Evolutionary conservation across 2,888 invertebrate genomes (phyloP), one percentile per base, ranked within the genome.

Genomic region (Euzophera pinguis): DNA sequence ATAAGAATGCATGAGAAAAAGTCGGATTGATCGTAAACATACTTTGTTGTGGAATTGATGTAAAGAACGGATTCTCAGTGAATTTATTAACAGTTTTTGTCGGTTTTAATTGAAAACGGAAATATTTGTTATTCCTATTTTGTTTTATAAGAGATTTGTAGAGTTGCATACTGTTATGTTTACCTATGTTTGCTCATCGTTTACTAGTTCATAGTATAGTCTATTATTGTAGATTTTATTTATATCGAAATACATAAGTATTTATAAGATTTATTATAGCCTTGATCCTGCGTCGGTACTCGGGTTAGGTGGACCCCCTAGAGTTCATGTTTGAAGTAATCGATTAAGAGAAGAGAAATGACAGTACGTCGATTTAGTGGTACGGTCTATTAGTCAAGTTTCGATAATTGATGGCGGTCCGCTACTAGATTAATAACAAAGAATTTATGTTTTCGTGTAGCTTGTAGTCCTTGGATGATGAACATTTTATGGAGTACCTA

Each of bases 291-390:
- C 71, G 75, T 67, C 69, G 64, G 67, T 67, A 47, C 55, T 67
- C 62, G 68, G 69, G 64, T 67, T 76, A 74, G 73, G 72, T 63
- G 72, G 86, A 83, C 86, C 89, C 87, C 89, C 89, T 84, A 81
- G 73, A 75, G 89, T 60, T 84, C 70, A 78, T 80, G 82, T 84
- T 85, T 85, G 78, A 84, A 87, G 77, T 87, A 84, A 88, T 89
- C 88, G 87, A 87, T 87, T 86, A 84, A 78, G 75, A 81, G 78
- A 86, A 85, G 89, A 90, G 88, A 88, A 90, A 90, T 89, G 89
- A 89, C 89, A 89, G 81, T 69, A 82, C 78, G 85, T 87, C 86
- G 75, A 71, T 80, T 81, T 82, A 84, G 81, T 79, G 70, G 79
- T 74, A 74, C 73, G 78, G 71, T 75, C 82, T 75, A 89, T 90